Conservation (phyloP, 2,113 vertebrate species). For the Fukomys damarensis region DNA sequence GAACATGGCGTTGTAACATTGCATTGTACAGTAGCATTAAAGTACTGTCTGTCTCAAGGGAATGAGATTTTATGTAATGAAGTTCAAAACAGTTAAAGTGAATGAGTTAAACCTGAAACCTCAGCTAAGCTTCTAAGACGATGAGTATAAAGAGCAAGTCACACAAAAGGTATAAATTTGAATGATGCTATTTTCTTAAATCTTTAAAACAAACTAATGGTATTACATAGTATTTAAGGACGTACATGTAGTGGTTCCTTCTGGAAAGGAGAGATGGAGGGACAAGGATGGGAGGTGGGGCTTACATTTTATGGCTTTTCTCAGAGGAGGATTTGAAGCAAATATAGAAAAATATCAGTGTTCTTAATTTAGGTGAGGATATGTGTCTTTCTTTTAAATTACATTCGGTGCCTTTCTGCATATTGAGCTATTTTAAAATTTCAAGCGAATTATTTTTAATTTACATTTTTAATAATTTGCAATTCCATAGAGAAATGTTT, state of each 20-base stretch:
- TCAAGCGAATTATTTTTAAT: constrained; percentile 45
- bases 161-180: neutral
- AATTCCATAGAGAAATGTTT: constrained; percentile 24
- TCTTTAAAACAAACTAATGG: constrained; percentile 51
- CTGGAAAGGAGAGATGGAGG: neutral
- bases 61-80: neutral
- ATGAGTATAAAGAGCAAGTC: neutral
- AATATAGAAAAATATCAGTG: constrained; percentile 29
- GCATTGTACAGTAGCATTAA: neutral
- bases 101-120: neutral
- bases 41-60: neutral
- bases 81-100: neutral
- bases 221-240: neutral
- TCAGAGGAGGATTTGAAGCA: neutral
- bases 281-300: neutral
- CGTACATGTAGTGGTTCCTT: neutral
- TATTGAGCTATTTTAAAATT: constrained; percentile 30
- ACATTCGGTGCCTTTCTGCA: constrained; percentile 40
- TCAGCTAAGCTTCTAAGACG: constrained; percentile 37
- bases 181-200: neutral
- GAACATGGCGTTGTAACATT: neutral
- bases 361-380: neutral
- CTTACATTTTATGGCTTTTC: neutral
- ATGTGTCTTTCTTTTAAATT: constrained; percentile 21
- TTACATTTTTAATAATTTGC: constrained; percentile 11